phyloP scores from a whole-genome alignment of 1,140 invertebrate genomes.

The Camponotus pennsylvanicus region DNA sequence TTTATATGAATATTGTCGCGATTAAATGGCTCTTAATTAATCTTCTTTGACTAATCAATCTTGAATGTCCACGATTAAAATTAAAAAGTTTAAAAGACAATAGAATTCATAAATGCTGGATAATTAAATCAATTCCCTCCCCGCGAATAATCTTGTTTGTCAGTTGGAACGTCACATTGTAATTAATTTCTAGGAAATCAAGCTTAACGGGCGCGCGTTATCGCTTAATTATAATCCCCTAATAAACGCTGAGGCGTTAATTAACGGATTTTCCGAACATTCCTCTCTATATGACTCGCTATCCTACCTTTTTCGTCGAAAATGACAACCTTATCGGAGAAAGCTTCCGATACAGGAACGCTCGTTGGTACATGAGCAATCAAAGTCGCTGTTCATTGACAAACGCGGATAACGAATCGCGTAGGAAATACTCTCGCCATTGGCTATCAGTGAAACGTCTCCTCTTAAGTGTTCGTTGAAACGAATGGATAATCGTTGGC shows the following conservation, averaged over 20 bases:
- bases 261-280: constrained; percentile 29
- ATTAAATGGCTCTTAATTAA: background rate
- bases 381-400: constrained; percentile 48
- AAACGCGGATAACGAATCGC: constrained; percentile 6
- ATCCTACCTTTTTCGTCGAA: constrained; percentile 11
- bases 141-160: constrained; percentile 21
- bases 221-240: constrained; percentile 33
- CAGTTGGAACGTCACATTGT: background rate
- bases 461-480: constrained; percentile 27
- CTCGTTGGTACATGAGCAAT: background rate
- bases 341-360: constrained; percentile 61
- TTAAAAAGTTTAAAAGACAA: constrained; percentile 1
- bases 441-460: constrained; percentile 43
- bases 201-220: constrained; percentile 1
- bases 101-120: background rate
- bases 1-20: background rate
- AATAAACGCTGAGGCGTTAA: background rate
- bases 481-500: constrained; percentile 45
- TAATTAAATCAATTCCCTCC: constrained; percentile 28
- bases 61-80: background rate
- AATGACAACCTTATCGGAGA: constrained; percentile 60
- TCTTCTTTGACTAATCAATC: constrained; percentile 13
- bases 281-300: background rate
- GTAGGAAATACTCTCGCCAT: constrained; percentile 30
- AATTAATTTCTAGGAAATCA: constrained; percentile 24